Base-by-base conservation (phyloP, 2,113 vertebrate genomes). In the Catharus minimus region DNA sequence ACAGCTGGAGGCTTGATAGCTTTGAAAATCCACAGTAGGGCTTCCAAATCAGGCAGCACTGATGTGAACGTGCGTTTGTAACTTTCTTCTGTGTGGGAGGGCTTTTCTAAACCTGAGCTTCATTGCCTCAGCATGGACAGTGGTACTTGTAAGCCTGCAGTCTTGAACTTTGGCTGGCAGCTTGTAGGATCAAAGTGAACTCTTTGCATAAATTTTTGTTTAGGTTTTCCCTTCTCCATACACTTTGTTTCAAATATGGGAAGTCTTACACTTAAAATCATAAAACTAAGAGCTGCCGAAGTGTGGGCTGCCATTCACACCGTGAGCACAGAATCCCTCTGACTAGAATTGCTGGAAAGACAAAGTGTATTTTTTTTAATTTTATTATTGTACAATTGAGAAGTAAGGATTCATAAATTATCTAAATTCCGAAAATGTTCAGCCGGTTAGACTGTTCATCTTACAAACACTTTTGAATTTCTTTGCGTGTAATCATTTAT, bases 341-440 rank as follows among this genome's bases (percentile, higher is more conserved):
- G 88, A 96, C 82, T 90, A 89, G 66, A 92, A 81, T 93, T 96
- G 89, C 74, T 96, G 86, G 88, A 89, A 96, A 96, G 58, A 88
- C 61, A 39, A 92, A 86, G 83, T 26, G 7, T 90, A 89, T 91
- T 96, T 96, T 94, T 92, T 82, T 88, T 32, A 76, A 96, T 76
- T 93, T 91, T 95, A 87, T 73, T 95, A 79, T 81, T 96, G 88
- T 92, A 92, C 93, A 95, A 83, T 87, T 95, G 58, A 82, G 68
- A 90, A 93, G 68, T 76, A 82, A 86, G 82, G 79, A 60, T 87
- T 96, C 78, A 41, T 90, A 93, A 81, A 86, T 79, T 64, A 95
- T 67, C 60, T 92, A 58, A 91, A 80, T 85, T 93, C 66, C 36
- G 10, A 46, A 94, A 87, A 76, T 67, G 69, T 97, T 97, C 95